A percentile compares a stretch with the other conserved stretches of the same genome.
Conservation (phyloP, 2,113 vertebrate genomes). For the Lota lota region DNA sequence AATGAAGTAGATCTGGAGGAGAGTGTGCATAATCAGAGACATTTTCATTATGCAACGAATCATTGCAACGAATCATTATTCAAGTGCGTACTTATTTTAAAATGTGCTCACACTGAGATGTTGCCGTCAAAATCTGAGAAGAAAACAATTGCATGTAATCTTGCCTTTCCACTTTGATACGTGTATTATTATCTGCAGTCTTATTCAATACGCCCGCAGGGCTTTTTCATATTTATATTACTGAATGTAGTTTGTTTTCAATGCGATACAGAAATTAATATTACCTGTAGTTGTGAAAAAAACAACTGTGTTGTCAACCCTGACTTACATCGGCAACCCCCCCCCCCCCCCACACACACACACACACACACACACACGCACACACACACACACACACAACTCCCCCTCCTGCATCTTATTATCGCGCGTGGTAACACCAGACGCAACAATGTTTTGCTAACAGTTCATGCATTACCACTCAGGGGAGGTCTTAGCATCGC, state of each 20-base stretch:
- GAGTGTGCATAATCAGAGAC: no score
- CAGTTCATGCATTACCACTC: constrained; percentile 76
- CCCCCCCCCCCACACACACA: constrained; percentile 62
- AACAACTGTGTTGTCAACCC: not conserved
- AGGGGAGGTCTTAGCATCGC: constrained; percentile 68
- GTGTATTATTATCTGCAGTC: no score
- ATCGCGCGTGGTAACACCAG: constrained; percentile 67
- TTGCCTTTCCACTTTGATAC: no score
- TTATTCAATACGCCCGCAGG: no score
- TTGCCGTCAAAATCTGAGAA: no score
- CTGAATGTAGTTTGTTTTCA: constrained; percentile 6
- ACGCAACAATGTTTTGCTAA: constrained; percentile 72
- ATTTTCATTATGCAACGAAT: no score
- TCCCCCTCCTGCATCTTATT: constrained; percentile 59
- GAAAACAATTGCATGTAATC: no score
- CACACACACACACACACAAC: not conserved
- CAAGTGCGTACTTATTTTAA: no score
- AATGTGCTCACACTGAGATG: no score
- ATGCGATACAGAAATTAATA: constrained; percentile 10
- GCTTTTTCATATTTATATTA: no score
- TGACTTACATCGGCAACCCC: constrained; percentile 19
- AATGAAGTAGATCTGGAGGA: no score
- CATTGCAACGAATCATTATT: no score
- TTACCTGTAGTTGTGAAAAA: not conserved
- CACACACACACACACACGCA: constrained; percentile 23